Evolutionary conservation across 2,113 vertebrate species (phyloP).

Genomic region (Perognathus longimembris): DNA sequence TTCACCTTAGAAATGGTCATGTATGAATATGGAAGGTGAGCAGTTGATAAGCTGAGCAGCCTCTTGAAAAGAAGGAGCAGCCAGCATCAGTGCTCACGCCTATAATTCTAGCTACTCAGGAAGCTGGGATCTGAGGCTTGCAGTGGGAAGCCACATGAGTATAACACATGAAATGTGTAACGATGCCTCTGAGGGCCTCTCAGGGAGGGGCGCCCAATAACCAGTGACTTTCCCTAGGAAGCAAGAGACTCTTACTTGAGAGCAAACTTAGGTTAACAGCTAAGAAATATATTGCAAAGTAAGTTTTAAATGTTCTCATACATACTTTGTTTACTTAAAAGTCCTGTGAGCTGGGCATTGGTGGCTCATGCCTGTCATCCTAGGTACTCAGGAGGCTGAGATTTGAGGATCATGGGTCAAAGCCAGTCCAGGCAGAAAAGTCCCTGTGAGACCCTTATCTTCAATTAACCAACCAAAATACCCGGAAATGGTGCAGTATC

Average conservation of each 20-base stretch:
- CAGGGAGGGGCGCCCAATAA: background rate
- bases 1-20: background rate
- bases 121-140: too few species aligned
- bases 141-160: too few species aligned
- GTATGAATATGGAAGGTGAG: background rate
- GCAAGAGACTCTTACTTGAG: constrained; percentile 1
- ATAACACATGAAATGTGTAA: background rate
- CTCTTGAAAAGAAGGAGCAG: background rate
- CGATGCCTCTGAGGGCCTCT: constrained; percentile 17
- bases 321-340: constrained; percentile 15
- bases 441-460: too few species aligned
- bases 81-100: too few species aligned
- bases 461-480: too few species aligned
- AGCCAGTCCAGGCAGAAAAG: too few species aligned
- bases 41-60: background rate
- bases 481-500: too few species aligned
- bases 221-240: background rate
- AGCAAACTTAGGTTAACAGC: background rate
- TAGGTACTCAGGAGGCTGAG: too few species aligned
- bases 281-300: constrained; percentile 12
- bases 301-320: background rate
- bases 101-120: too few species aligned
- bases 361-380: too few species aligned
- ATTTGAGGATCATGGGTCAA: too few species aligned
- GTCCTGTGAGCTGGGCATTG: too few species aligned